phyloP scores from a whole-genome alignment of 2,888 invertebrate genomes.

The Epsilonema sp. region DNA sequence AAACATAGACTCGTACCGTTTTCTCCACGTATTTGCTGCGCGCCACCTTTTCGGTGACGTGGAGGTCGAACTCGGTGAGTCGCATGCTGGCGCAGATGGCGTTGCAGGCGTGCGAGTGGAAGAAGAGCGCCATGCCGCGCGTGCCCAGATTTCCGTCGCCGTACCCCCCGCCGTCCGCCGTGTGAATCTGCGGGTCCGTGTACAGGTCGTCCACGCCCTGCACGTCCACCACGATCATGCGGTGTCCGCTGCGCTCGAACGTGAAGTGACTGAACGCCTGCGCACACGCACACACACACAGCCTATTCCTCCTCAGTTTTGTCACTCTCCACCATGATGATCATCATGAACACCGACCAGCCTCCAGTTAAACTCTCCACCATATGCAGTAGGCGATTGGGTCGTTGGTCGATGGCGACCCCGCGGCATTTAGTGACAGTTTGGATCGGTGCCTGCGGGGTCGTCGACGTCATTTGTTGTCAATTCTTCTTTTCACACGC shows the following conservation, averaged over 20 bases:
- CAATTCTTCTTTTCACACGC: too few species aligned
- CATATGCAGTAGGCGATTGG: too few species aligned
- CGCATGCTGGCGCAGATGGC: constrained; percentile 37
- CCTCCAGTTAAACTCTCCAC: too few species aligned
- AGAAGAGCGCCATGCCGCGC: constrained; percentile 40
- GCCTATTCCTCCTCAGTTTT: constrained; percentile 37
- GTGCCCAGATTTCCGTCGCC: constrained; percentile 41
- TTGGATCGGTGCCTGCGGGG: too few species aligned
- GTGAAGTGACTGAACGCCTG: constrained; percentile 42
- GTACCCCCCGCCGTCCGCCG: constrained; percentile 35
- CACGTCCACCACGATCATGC: constrained; percentile 40
- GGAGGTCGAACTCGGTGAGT: constrained; percentile 38
- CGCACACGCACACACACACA: constrained; percentile 30
- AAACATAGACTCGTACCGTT: too few species aligned
- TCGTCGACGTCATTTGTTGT: too few species aligned
- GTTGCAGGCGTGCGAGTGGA: constrained; percentile 40
- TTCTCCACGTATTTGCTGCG: neutral
- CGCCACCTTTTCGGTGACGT: constrained; percentile 26
- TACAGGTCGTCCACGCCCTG: constrained; percentile 42
- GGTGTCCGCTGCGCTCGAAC: constrained; percentile 41
- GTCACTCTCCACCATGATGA: neutral
- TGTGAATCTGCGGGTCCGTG: constrained; percentile 42
- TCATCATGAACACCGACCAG: too few species aligned
- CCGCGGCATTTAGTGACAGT: too few species aligned
- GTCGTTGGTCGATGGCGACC: too few species aligned